Conservation (phyloP, 2,888 invertebrate species). For the Endomychus coccineus region DNA sequence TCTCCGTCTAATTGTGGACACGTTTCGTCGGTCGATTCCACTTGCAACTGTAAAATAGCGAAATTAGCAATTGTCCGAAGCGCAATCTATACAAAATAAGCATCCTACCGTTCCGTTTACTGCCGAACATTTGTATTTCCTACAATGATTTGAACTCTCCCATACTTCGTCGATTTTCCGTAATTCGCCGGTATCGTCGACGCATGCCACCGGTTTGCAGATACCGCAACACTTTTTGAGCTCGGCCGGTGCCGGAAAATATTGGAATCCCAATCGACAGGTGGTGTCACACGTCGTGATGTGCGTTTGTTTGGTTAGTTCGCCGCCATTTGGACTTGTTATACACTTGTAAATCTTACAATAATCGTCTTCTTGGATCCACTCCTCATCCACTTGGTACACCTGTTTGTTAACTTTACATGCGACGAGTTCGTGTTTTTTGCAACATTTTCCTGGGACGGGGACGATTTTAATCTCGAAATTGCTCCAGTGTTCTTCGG, state of each 20-base stretch:
- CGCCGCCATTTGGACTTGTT: conserved; percentile 43
- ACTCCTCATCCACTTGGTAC: conserved; percentile 48
- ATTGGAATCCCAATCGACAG: conserved; percentile 51
- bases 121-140: conserved; percentile 52
- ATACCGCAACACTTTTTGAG: conserved; percentile 56
- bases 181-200: conserved; percentile 44
- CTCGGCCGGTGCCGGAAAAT: conserved; percentile 38
- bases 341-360: conserved; percentile 53
- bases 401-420: conserved; percentile 47
- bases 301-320: conserved; percentile 48
- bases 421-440: conserved; percentile 49
- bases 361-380: conserved; percentile 48
- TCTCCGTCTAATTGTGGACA: conserved; percentile 47
- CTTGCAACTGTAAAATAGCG: conserved; percentile 47
- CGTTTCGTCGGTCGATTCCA: conserved; percentile 47
- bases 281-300: conserved; percentile 47
- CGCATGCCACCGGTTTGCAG: conserved; percentile 52
- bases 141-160: conserved; percentile 56
- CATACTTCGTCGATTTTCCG: conserved; percentile 50
- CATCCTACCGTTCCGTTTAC: conserved; percentile 43
- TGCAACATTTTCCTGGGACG: conserved; percentile 58
- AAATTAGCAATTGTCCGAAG: conserved; percentile 18
- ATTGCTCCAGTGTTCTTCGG: conserved; percentile 8
- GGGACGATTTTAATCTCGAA: conserved; percentile 22
- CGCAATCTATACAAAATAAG: neutral